Conservation (phyloP, 2,113 vertebrate genomes). For the Gasterosteus nipponicus region DNA sequence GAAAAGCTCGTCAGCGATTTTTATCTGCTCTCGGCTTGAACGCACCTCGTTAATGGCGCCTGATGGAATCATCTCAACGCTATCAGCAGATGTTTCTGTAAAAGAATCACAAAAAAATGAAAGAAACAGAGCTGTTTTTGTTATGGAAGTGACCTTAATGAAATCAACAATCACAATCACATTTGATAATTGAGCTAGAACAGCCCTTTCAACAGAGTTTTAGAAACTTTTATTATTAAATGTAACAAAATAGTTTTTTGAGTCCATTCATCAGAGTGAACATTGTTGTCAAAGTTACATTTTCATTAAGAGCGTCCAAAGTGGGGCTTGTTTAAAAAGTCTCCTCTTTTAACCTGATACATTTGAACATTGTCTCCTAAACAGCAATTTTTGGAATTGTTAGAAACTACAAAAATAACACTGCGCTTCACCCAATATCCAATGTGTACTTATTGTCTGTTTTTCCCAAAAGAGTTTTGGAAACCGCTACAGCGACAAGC, state of each 20-base stretch:
- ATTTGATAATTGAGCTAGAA: neutral
- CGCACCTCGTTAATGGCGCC: slow-evolving; percentile 47
- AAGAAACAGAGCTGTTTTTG: neutral
- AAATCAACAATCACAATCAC: neutral
- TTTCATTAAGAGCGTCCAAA: neutral
- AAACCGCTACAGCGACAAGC: neutral
- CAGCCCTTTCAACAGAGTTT: neutral
- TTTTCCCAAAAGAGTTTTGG: neutral
- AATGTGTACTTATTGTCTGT: neutral
- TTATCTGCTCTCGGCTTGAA: slow-evolving; percentile 51
- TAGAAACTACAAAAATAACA: neutral
- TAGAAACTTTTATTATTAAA: neutral
- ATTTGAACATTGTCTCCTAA: neutral
- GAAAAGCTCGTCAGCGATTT: slow-evolving; percentile 25
- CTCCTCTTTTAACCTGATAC: neutral
- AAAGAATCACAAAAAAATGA: neutral
- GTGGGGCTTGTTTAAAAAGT: neutral
- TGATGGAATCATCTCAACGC: slow-evolving; percentile 26
- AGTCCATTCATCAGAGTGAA: neutral
- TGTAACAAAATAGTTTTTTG: no score
- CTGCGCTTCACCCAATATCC: neutral
- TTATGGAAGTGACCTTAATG: neutral
- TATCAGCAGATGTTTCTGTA: neutral
- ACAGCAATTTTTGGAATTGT: neutral
- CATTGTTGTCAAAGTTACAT: neutral